Percentiles rank a stretch among this genome's conserved stretches.
Evolutionary conservation across 2,797 vertebrate genomes (phyloP).

Genomic region (Clamator glandarius): DNA sequence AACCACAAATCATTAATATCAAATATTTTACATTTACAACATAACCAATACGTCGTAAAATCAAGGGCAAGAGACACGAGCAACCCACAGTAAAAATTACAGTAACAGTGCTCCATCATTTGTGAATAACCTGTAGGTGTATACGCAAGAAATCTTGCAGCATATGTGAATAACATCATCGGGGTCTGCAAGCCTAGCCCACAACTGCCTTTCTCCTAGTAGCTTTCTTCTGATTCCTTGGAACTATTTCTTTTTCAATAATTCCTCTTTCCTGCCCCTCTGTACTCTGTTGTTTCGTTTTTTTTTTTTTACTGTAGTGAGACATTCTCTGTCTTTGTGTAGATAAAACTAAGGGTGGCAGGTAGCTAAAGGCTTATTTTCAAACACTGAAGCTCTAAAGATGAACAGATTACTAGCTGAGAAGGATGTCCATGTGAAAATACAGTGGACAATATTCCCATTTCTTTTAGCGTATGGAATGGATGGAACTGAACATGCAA

Average conservation of each 20-base stretch:
- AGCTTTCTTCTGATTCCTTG: background rate
- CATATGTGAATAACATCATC: background rate
- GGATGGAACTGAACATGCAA: background rate
- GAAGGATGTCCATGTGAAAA: background rate
- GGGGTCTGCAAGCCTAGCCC: background rate
- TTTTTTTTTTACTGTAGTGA: background rate
- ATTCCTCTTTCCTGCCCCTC: background rate
- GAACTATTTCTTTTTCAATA: background rate
- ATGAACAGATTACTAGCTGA: background rate
- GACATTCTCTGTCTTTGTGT: background rate
- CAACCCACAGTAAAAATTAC: background rate
- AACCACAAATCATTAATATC: background rate
- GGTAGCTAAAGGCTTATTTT: background rate
- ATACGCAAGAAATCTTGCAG: background rate
- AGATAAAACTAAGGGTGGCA: background rate
- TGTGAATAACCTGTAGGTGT: background rate
- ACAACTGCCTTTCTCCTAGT: background rate
- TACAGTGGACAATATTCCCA: accelerated
- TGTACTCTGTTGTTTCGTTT: background rate
- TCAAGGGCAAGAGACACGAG: background rate
- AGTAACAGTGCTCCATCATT: background rate
- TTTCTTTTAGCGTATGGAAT: background rate
- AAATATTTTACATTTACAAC: background rate
- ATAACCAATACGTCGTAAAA: background rate
- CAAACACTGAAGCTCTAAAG: background rate